A percentile compares a stretch with the other conserved stretches of the same genome.
phyloP scores from a whole-genome alignment of 2,888 invertebrate species.

The Zygogramma bicolorata region DNA sequence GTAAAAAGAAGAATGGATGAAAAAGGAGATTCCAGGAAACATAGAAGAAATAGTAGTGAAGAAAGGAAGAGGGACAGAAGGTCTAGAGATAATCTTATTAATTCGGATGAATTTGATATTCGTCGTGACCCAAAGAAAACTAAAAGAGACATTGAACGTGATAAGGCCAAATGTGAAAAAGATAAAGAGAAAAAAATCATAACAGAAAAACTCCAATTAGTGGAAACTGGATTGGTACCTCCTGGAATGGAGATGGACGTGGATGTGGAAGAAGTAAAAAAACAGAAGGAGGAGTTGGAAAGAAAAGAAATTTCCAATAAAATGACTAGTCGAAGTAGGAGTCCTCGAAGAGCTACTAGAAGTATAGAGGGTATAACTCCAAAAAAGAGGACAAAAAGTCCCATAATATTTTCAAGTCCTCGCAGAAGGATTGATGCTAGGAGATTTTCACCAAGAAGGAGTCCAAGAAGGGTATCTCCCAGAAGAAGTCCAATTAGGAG shows the following conservation, averaged over 20 bases:
- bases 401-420: neutral
- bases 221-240: conserved; percentile 67
- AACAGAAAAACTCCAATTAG: conserved; percentile 62
- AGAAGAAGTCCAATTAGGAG: conserved; percentile 32
- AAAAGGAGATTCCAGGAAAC: conserved; percentile 2
- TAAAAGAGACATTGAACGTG: conserved; percentile 63
- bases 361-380: conserved; percentile 28
- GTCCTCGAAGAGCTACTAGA: conserved; percentile 22
- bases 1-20: conserved; percentile 18
- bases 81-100: conserved; percentile 29
- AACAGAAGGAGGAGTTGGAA: conserved; percentile 28
- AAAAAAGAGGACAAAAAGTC: conserved; percentile 31
- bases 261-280: conserved; percentile 52
- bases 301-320: conserved; percentile 22
- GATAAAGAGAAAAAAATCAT: conserved; percentile 64
- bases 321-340: conserved; percentile 11
- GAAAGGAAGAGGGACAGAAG: conserved; percentile 15
- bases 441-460: conserved; percentile 17
- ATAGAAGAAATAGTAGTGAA: conserved; percentile 8
- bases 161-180: conserved; percentile 64
- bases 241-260: conserved; percentile 67
- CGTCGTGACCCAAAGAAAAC: conserved; percentile 66
- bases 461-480: conserved; percentile 26
- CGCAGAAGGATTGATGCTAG: conserved; percentile 24
- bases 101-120: conserved; percentile 45